Percentiles rank a stretch among this genome's conserved stretches.
These are phyloP conservation scores for Charaxes varanes DNA, from an alignment of 1,140 invertebrate genomes.

Conservation along the genomic window DNA sequence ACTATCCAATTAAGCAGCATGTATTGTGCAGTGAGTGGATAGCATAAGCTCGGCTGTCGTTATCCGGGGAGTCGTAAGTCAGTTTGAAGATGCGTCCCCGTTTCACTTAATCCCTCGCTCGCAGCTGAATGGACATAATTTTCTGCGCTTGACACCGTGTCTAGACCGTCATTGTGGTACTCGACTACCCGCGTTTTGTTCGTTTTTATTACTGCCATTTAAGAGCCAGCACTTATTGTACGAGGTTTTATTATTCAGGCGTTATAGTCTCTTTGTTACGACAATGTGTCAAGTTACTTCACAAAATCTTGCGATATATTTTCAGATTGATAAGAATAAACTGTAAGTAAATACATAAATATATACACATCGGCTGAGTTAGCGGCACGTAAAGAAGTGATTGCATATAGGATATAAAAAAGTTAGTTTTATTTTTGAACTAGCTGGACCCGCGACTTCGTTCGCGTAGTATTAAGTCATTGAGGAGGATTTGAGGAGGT, in stretches of 20 bases:
- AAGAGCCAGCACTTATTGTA: conserved; percentile 19
- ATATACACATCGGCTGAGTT: no score
- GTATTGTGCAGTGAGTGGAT: conserved; percentile 14
- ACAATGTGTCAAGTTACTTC: conserved; percentile 4
- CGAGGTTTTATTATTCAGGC: conserved; percentile 10
- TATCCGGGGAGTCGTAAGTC: conserved; percentile 20
- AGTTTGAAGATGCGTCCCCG: conserved; percentile 49
- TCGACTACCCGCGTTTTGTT: conserved; percentile 43
- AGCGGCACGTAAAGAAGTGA: no score
- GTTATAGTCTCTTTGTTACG: conserved; percentile 5
- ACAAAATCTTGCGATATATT: no score
- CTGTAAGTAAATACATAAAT: no score
- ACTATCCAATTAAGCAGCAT: conserved; percentile 12
- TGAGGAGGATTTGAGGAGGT: no score
- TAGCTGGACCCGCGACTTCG: no score
- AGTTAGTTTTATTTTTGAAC: no score
- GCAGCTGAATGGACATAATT: conserved; percentile 68
- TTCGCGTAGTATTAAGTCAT: no score
- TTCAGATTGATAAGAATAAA: no score
- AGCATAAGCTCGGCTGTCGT: conserved; percentile 46
- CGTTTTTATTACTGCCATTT: conserved; percentile 52
- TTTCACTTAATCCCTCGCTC: conserved; percentile 58
- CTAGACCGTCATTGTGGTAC: conserved; percentile 51
- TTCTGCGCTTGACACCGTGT: conserved; percentile 67
- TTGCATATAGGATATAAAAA: no score